Percentiles rank a stretch among this genome's conserved stretches.
These are phyloP conservation scores for Xestia rhomboidea DNA, from an alignment of 2,888 invertebrate genomes.

Conservation along the genomic window DNA sequence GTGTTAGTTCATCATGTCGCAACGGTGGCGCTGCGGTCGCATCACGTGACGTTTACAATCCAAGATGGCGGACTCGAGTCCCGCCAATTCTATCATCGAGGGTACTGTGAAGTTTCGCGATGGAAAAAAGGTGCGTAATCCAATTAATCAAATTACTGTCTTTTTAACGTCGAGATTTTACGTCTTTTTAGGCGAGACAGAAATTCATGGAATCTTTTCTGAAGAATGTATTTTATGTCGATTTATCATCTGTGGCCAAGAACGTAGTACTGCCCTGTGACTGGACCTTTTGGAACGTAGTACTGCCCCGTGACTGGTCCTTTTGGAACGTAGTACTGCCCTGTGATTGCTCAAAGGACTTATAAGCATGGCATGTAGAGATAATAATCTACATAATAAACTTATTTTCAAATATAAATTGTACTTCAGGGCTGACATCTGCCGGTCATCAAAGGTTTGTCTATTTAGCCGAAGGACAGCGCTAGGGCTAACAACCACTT, in stretches of 20 bases:
- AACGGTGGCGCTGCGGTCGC: constrained; percentile 83
- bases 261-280: neutral
- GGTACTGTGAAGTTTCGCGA: constrained; percentile 97
- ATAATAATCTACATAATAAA: constrained; percentile 9
- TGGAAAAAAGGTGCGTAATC: constrained; percentile 94
- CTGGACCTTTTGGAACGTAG: neutral
- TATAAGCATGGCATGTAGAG: neutral
- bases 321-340: too few species aligned
- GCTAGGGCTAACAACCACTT: too few species aligned
- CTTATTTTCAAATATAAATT: constrained; percentile 15
- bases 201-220: neutral
- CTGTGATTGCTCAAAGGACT: neutral
- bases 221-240: neutral
- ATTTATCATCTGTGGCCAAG: neutral
- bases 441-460: neutral
- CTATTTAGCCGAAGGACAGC: neutral
- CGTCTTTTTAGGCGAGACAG: constrained; percentile 5
- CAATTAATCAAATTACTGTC: constrained; percentile 40
- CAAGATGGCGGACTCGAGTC: constrained; percentile 87
- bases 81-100: constrained; percentile 95
- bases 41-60: constrained; percentile 81
- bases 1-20: constrained; percentile 83
- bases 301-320: neutral
- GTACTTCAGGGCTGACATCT: constrained; percentile 10
- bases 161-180: constrained; percentile 14